These are phyloP conservation scores for Motacilla alba DNA, from an alignment of 2,113 vertebrate species.

Conservation along the genomic window DNA sequence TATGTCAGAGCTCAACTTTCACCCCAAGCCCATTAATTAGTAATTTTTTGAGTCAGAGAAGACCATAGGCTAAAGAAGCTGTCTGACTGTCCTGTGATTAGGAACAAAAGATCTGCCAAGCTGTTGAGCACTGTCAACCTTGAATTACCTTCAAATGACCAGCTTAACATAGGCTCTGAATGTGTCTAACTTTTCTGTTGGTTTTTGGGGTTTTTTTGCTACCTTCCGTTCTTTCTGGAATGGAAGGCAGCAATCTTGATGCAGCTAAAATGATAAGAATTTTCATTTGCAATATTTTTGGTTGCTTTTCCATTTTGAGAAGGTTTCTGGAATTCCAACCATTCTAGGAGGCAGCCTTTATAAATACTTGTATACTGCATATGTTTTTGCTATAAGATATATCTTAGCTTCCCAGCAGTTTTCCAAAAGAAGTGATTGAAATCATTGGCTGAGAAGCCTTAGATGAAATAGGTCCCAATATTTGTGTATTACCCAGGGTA, in stretches of 20 bases:
- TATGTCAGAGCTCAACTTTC: not conserved
- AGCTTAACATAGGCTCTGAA: not conserved
- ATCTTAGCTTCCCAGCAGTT: not conserved
- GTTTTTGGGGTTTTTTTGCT: not conserved
- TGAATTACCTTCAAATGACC: not conserved
- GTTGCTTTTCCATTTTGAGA: not conserved
- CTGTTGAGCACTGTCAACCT: not conserved
- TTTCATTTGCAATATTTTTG: not conserved
- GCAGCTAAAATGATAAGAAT: not conserved
- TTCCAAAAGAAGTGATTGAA: not conserved
- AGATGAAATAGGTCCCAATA: not conserved
- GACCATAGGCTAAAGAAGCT: not conserved
- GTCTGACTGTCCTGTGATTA: accelerated
- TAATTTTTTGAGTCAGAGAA: not conserved
- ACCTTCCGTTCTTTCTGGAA: not conserved
- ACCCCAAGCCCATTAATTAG: not conserved
- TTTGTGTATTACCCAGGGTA: not conserved
- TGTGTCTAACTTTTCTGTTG: not conserved
- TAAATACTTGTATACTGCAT: not conserved
- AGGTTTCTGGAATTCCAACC: not conserved
- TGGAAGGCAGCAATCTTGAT: not conserved
- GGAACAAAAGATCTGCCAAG: not conserved
- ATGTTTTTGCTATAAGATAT: not conserved
- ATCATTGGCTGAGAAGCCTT: not conserved
- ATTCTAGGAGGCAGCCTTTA: not conserved